Percentiles rank a stretch among this genome's conserved stretches.
Evolutionary conservation across 2,797 vertebrate genomes (phyloP).

Genomic region (Schizothorax lantsangensis): DNA sequence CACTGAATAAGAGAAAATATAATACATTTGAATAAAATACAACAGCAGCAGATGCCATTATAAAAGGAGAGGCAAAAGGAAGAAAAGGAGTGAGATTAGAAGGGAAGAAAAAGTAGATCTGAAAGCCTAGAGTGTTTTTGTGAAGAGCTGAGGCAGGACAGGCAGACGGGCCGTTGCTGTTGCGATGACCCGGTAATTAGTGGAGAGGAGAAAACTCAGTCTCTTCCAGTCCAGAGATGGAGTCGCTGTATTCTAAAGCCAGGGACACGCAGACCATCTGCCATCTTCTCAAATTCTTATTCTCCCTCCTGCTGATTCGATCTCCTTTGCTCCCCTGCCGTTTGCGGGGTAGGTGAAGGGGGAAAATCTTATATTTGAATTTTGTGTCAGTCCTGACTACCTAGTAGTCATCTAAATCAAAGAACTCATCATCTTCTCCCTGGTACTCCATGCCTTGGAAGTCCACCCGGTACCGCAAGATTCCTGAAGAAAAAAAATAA

Average conservation of each 20-base stretch:
- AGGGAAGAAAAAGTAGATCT: conserved; percentile 48
- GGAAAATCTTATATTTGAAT: conserved; percentile 45
- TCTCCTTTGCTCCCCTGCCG: conserved; percentile 37
- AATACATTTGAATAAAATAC: conserved; percentile 59
- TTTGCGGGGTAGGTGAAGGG: conserved; percentile 62
- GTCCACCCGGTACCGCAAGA: conserved; percentile 91
- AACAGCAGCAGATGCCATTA: conserved; percentile 57
- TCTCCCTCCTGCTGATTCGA: conserved; percentile 49
- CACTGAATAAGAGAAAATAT: conserved; percentile 75
- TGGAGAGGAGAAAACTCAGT: conserved; percentile 50
- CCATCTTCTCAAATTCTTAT: conserved; percentile 38
- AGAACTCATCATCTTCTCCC: conserved; percentile 89
- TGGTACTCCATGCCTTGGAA: conserved; percentile 94
- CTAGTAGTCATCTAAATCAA: conserved; percentile 96
- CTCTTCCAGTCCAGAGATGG: conserved; percentile 54
- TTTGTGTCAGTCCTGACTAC: conserved; percentile 79
- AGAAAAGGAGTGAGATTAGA: conserved; percentile 25
- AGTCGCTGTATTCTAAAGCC: conserved; percentile 59
- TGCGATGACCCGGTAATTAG: conserved; percentile 47
- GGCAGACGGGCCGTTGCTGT: conserved; percentile 48
- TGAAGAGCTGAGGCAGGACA: conserved; percentile 62
- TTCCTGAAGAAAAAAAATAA: conserved; percentile 73
- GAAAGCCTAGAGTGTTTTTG: conserved; percentile 47
- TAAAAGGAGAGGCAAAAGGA: conserved; percentile 52
- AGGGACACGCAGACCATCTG: conserved; percentile 58